These are phyloP conservation scores for Trachemys scripta DNA, from an alignment of 2,113 vertebrate genomes.

Conservation along the genomic window DNA sequence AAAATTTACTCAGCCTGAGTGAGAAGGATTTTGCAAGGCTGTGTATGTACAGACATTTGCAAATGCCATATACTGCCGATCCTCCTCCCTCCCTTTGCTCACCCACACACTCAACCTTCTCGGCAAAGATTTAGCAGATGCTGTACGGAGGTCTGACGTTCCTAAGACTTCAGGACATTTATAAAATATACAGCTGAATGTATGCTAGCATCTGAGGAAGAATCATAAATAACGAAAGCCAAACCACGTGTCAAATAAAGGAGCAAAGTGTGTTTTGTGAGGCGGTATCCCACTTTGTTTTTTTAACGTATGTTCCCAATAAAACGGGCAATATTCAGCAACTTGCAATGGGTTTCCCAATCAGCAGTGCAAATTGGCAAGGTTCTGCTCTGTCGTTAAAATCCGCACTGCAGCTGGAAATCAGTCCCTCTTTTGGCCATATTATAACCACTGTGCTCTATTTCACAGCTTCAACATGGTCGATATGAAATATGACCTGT, in stretches of 20 bases:
- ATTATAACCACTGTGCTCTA: neutral
- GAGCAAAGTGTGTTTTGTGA: rapidly evolving
- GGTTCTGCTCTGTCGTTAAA: neutral
- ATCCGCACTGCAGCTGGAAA: neutral
- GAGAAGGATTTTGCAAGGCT: neutral
- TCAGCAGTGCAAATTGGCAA: neutral
- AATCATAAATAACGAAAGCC: neutral
- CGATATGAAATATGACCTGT: neutral
- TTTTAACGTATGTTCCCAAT: neutral
- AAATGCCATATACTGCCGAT: rapidly evolving
- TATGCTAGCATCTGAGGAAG: neutral
- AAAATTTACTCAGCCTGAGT: neutral
- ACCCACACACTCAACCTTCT: neutral
- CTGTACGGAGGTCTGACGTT: neutral
- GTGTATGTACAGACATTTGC: neutral
- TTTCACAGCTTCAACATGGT: neutral
- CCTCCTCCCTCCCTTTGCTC: neutral
- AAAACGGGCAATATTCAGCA: neutral
- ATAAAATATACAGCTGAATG: rapidly evolving
- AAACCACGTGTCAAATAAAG: neutral
- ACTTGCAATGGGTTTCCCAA: neutral
- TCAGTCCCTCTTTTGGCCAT: neutral
- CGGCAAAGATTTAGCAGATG: constrained; percentile 15
- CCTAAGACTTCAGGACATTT: neutral
- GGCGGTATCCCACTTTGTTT: neutral